Conservation (phyloP, 2,888 invertebrate species). For the Galerucella calmariensis region DNA sequence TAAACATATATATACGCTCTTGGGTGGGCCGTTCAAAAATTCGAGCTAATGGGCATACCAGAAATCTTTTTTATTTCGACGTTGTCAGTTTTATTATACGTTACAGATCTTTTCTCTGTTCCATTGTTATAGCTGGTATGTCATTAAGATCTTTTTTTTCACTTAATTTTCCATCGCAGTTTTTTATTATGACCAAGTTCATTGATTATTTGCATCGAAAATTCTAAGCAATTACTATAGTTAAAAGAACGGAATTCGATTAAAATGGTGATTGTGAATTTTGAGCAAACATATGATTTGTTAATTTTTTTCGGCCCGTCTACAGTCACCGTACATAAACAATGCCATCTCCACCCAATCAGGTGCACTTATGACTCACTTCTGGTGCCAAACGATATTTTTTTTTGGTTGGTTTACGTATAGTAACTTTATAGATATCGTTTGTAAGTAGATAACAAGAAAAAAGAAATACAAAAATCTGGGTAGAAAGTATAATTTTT, state of each 20-base stretch:
- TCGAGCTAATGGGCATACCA: constrained; percentile 50
- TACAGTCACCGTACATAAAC: no score
- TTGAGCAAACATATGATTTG: not conserved
- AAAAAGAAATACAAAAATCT: no score
- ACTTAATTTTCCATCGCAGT: constrained; percentile 14
- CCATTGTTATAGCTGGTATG: constrained; percentile 36
- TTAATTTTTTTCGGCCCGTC: not conserved
- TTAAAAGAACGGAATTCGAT: not conserved
- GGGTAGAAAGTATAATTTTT: no score
- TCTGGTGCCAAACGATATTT: no score
- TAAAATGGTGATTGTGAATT: not conserved
- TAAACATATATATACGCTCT: constrained; percentile 21
- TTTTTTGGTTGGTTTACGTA: no score
- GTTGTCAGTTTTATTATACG: constrained; percentile 53
- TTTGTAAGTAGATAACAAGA: no score
- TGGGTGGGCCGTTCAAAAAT: constrained; percentile 51
- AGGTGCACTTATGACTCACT: no score
- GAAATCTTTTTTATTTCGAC: constrained; percentile 40
- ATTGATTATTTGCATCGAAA: constrained; percentile 5
- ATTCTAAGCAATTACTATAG: not conserved
- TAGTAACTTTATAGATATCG: no score
- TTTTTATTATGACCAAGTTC: constrained; percentile 17
- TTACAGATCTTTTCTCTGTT: constrained; percentile 32
- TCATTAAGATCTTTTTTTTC: constrained; percentile 26
- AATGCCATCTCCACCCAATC: no score